Evolutionary conservation across 2,888 invertebrate species (phyloP).

Genomic region (Microctonus aethiopoides): DNA sequence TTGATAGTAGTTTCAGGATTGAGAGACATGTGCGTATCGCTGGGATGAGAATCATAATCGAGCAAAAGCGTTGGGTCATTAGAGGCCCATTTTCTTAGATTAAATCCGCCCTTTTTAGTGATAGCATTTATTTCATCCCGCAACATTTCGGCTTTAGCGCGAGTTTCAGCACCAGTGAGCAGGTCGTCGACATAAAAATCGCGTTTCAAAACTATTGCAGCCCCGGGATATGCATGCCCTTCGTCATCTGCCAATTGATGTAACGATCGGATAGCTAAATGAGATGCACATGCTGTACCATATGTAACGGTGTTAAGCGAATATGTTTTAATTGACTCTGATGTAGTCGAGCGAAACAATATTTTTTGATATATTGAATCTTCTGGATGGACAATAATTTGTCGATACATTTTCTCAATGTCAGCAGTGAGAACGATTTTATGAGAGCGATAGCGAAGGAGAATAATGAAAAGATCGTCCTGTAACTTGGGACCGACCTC

Average conservation of each 20-base stretch:
- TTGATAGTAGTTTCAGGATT: too few species aligned
- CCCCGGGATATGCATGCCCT: not conserved
- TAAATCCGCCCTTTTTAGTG: constrained; percentile 1
- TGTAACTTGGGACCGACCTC: constrained; percentile 33
- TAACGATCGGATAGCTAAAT: constrained; percentile 24
- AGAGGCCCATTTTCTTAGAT: constrained; percentile 32
- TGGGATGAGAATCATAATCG: not conserved
- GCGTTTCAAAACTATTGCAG: constrained; percentile 1
- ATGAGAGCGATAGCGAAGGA: constrained; percentile 31
- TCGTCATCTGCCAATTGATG: constrained; percentile 35
- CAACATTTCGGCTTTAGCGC: not conserved
- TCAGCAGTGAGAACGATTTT: constrained; percentile 24
- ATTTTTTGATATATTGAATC: constrained; percentile 27
- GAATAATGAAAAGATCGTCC: constrained; percentile 25
- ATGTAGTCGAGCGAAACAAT: constrained; percentile 16
- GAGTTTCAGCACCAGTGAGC: constrained; percentile 25
- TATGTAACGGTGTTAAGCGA: constrained; percentile 26
- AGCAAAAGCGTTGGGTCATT: constrained; percentile 31
- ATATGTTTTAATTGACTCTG: constrained; percentile 28
- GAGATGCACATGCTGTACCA: too few species aligned
- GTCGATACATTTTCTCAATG: constrained; percentile 30
- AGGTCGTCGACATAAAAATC: constrained; percentile 34
- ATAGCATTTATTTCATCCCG: constrained; percentile 20
- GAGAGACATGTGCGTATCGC: too few species aligned
- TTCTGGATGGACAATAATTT: constrained; percentile 17